Percentiles rank a stretch among this genome's conserved stretches.
Evolutionary conservation across 2,113 vertebrate genomes (phyloP).

Genomic region (Tauraco erythrolophus): DNA sequence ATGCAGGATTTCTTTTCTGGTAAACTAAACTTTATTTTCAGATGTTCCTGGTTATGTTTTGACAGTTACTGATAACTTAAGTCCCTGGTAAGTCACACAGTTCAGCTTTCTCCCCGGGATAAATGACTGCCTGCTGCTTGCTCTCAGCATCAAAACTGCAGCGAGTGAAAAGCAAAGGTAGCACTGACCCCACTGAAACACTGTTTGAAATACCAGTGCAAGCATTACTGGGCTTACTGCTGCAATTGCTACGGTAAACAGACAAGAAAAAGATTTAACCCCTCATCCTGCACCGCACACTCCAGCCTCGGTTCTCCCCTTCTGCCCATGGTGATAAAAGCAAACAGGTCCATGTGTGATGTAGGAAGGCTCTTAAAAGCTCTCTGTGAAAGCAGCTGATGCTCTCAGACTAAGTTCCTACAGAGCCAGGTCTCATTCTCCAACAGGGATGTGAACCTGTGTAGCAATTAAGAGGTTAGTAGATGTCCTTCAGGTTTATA

Average conservation of each 20-base stretch:
- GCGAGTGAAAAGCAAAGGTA: not conserved
- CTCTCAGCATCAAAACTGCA: not conserved
- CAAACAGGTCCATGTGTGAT: accelerated
- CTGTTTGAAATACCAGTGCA: not conserved
- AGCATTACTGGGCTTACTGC: not conserved
- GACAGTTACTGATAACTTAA: not conserved
- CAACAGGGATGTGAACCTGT: not conserved
- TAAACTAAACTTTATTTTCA: not conserved
- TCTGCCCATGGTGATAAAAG: not conserved
- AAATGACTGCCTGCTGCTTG: not conserved
- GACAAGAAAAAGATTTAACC: not conserved
- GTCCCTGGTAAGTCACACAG: not conserved
- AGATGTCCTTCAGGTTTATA: not conserved
- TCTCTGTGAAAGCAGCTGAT: not conserved
- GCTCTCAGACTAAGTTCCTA: not conserved
- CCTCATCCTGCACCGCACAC: not conserved
- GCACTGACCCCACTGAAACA: not conserved
- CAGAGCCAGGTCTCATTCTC: not conserved
- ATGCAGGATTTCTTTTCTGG: not conserved
- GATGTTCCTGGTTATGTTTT: not conserved
- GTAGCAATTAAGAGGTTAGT: not conserved
- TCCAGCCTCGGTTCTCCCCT: not conserved
- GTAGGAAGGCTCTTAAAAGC: not conserved
- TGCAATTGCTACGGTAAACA: not conserved
- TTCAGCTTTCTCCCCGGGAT: not conserved